Percentiles rank a stretch among this genome's conserved stretches.
phyloP scores from a whole-genome alignment of 2,797 vertebrate species.

The Schizothorax lantsangensis region DNA sequence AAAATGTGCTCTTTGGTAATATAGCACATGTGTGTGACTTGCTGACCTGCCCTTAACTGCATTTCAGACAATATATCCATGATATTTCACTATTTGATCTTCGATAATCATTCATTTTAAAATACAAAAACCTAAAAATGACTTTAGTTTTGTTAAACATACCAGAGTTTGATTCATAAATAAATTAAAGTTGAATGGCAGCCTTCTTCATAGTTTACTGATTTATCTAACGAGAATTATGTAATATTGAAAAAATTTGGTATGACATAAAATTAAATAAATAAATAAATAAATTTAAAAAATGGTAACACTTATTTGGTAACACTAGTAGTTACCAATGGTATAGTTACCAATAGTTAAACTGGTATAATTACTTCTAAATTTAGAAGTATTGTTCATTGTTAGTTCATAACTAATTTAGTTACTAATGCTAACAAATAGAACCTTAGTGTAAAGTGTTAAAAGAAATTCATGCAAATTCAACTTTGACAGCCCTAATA shows the following conservation, averaged over 20 bases:
- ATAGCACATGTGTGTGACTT: neutral
- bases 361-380: too few relatives aligned
- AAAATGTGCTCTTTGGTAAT: neutral
- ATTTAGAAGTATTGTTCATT: neutral
- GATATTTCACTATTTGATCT: neutral
- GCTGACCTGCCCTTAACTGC: neutral
- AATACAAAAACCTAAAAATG: neutral
- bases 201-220: neutral
- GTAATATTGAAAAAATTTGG: neutral
- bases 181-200: neutral
- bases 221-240: neutral
- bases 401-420: neutral
- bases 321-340: too few relatives aligned
- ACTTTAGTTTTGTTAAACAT: neutral
- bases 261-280: neutral
- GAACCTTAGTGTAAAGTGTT: neutral
- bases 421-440: neutral
- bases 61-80: neutral
- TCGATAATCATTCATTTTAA: neutral
- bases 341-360: too few relatives aligned
- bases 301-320: neutral
- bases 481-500: neutral
- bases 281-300: too few relatives aligned
- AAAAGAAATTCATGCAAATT: neutral
- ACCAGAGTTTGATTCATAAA: neutral